Conservation (phyloP, 2,797 vertebrate genomes). For the Aphelocoma californica region DNA sequence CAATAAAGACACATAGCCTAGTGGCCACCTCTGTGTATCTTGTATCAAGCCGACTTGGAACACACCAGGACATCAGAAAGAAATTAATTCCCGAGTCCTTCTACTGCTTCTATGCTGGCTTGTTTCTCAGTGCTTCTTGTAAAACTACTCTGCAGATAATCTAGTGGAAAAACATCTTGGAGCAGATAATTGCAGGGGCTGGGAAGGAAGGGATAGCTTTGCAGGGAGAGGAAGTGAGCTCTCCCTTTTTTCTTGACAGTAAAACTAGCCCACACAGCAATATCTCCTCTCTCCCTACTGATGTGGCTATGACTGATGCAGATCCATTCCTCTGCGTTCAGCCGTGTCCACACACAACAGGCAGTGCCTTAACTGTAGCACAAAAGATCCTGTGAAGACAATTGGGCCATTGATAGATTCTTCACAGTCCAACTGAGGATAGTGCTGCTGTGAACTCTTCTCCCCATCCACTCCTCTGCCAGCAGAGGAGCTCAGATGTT, state of each 20-base stretch:
- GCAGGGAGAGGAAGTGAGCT: background rate
- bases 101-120: background rate
- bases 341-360: background rate
- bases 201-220: background rate
- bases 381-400: background rate
- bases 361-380: background rate
- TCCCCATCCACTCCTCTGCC: background rate
- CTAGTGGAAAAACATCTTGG: background rate
- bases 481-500: background rate
- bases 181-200: background rate
- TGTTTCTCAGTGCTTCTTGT: background rate
- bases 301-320: background rate
- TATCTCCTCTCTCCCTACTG: background rate
- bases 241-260: background rate
- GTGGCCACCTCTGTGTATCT: background rate
- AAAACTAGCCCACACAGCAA: background rate
- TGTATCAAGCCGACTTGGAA: background rate
- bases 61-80: background rate
- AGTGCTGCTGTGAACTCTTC: background rate
- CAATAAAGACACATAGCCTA: background rate
- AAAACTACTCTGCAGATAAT: background rate
- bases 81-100: background rate
- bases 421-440: background rate
- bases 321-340: background rate
- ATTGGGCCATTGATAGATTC: background rate